Evolutionary conservation across 1,140 invertebrate genomes (phyloP).

Genomic region (Latrodectus geometricus): DNA sequence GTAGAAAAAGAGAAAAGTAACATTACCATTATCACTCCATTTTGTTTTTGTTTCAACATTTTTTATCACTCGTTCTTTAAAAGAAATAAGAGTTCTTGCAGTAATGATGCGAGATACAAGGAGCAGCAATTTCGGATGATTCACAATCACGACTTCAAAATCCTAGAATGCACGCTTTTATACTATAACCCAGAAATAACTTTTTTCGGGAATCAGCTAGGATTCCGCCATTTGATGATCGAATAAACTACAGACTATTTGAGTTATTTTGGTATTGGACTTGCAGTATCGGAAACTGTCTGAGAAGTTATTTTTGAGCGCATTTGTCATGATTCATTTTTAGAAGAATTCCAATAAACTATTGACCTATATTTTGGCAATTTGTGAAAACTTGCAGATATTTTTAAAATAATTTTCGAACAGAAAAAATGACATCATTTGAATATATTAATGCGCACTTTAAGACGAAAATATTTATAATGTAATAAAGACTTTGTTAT

Average conservation of each 20-base stretch:
- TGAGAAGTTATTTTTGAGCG: background rate
- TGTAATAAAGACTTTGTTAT: background rate
- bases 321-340: too few species aligned
- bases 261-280: constrained; percentile 9
- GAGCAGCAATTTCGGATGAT: constrained; percentile 19
- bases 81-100: background rate
- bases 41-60: too few species aligned
- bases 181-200: background rate
- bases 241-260: background rate
- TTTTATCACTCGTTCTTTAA: too few species aligned
- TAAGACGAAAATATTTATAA: background rate
- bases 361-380: too few species aligned
- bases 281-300: constrained; percentile 9
- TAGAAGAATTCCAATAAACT: too few species aligned
- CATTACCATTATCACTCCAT: too few species aligned
- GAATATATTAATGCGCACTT: background rate
- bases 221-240: background rate
- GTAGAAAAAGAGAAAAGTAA: too few species aligned
- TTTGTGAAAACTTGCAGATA: too few species aligned
- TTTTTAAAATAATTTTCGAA: background rate
- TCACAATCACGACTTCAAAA: constrained; percentile 9
- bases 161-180: background rate
- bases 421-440: background rate
- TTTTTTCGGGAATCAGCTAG: background rate
- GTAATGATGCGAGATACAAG: constrained; percentile 15